These are phyloP conservation scores for Heliconius hewitsoni DNA, from an alignment of 1,140 invertebrate species.

Conservation along the genomic window DNA sequence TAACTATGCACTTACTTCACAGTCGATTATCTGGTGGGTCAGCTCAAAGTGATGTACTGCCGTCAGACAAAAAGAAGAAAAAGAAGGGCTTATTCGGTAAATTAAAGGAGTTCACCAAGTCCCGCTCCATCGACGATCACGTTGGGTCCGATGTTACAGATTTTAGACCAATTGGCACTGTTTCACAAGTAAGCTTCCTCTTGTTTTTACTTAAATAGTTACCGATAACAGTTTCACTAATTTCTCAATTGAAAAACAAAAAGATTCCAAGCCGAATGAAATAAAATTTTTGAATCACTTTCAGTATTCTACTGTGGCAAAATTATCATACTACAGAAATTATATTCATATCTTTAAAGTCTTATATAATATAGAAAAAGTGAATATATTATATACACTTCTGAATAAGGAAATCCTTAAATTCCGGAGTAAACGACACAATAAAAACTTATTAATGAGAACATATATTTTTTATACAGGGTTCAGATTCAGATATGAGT, in stretches of 20 bases:
- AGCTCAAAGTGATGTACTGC: slow-evolving; percentile 90
- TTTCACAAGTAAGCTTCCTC: slow-evolving; percentile 75
- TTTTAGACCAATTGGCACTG: slow-evolving; percentile 79
- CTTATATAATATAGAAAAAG: no score
- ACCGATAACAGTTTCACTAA: background rate
- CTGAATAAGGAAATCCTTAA: no score
- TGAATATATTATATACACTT: no score
- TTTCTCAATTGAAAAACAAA: no score
- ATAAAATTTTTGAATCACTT: no score
- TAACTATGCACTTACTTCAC: slow-evolving; percentile 24
- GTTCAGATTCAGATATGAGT: slow-evolving; percentile 90
- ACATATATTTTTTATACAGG: slow-evolving; percentile 64
- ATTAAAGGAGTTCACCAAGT: slow-evolving; percentile 92
- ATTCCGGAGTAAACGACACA: no score
- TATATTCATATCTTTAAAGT: no score
- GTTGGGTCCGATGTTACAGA: slow-evolving; percentile 76
- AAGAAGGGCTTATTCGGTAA: slow-evolving; percentile 92
- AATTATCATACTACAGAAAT: no score
- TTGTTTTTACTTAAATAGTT: background rate
- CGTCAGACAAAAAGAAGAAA: slow-evolving; percentile 90
- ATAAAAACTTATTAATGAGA: no score
- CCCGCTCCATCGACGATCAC: slow-evolving; percentile 88
- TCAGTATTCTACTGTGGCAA: no score
- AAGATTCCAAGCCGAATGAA: no score
- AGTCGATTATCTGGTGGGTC: slow-evolving; percentile 91